phyloP scores from a whole-genome alignment of 64 coral and sea anemone species.

The Dendrophyllia cribrosa region DNA sequence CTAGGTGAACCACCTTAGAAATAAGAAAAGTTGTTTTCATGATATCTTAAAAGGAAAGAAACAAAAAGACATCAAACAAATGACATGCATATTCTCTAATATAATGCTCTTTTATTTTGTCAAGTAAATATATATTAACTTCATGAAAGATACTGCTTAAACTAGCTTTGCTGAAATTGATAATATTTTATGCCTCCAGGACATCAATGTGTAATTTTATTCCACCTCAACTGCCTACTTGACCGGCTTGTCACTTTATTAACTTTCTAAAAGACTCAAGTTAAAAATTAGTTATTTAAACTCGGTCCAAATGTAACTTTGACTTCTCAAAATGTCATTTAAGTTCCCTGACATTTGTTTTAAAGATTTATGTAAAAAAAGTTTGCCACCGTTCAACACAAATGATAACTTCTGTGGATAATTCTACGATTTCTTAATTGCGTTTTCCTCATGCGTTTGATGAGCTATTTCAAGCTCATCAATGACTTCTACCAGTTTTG shows the following conservation, averaged over 20 bases:
- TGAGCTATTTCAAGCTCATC: conserved; percentile 70
- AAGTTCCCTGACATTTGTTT: too few relatives aligned
- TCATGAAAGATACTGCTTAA: not conserved
- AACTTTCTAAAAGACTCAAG: too few relatives aligned
- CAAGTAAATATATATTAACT: conserved; percentile 5
- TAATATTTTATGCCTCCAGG: not conserved
- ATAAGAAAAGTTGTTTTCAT: not conserved
- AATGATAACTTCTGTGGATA: not conserved
- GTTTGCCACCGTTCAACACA: too few relatives aligned
- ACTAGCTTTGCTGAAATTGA: not conserved
- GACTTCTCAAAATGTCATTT: too few relatives aligned
- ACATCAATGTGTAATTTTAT: not conserved
- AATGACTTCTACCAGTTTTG: conserved; percentile 12
- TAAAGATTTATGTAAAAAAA: too few relatives aligned
- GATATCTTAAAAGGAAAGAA: too few relatives aligned
- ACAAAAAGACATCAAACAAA: not conserved
- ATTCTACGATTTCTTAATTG: conserved; percentile 1
- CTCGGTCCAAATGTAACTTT: too few relatives aligned
- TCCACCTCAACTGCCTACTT: not conserved
- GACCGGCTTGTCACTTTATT: too few relatives aligned
- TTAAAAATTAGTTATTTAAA: too few relatives aligned
- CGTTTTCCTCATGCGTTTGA: conserved; percentile 26
- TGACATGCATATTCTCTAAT: not conserved
- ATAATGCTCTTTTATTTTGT: not conserved
- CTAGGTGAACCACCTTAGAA: too few relatives aligned